Percentiles rank a stretch among this genome's conserved stretches.
These are phyloP conservation scores for Cairina moschata DNA, from an alignment of 2,113 vertebrate genomes.

Conservation along the genomic window DNA sequence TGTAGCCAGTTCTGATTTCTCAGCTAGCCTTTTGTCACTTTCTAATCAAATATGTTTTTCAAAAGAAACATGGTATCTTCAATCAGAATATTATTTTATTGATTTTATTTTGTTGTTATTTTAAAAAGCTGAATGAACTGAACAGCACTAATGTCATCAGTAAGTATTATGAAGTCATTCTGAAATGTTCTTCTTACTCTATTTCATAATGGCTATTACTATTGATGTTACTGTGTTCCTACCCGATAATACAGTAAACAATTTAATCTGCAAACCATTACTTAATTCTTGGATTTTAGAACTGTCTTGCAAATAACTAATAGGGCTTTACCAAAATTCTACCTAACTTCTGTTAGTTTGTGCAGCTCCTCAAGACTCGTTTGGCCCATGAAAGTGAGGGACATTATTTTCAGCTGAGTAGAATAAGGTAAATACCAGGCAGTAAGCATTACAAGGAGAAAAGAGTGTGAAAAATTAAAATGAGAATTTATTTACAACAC, in stretches of 20 bases:
- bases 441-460: background rate
- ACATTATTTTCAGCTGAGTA: background rate
- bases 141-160: background rate
- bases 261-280: background rate
- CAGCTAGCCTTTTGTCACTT: background rate
- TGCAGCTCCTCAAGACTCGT: background rate
- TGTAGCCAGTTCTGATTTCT: background rate
- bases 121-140: background rate
- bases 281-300: background rate
- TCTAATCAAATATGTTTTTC: background rate
- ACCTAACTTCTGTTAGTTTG: background rate
- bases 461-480: conserved; percentile 2
- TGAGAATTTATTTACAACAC: background rate
- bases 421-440: background rate
- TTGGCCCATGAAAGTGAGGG: background rate
- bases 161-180: background rate
- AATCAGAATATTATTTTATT: background rate
- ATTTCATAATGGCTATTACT: background rate
- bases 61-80: background rate
- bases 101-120: background rate
- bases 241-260: background rate
- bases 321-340: background rate
- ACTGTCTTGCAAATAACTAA: background rate
- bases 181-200: background rate
- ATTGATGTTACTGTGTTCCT: background rate